phyloP scores from a whole-genome alignment of 2,797 vertebrate genomes.

The Mus minutoides region DNA sequence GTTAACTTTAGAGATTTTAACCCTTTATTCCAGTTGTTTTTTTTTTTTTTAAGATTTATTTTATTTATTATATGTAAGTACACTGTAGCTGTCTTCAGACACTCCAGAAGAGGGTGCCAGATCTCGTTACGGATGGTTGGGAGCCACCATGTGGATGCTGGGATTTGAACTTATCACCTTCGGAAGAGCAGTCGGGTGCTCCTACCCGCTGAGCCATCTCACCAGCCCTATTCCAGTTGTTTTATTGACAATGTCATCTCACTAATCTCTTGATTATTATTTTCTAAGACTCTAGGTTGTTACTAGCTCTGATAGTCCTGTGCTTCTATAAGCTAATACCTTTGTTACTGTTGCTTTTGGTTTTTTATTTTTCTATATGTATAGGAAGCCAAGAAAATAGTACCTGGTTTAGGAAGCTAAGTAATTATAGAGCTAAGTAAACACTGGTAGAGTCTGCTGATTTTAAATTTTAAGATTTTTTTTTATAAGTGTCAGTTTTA shows the following conservation, averaged over 20 bases:
- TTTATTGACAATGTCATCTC: slow-evolving; percentile 41
- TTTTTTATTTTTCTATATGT: background rate
- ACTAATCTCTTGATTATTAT: slow-evolving; percentile 46
- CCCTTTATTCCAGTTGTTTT: background rate
- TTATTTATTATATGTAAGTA: no score
- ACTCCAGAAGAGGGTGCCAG: no score
- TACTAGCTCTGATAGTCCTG: background rate
- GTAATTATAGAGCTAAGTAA: slow-evolving; percentile 42
- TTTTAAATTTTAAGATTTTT: background rate
- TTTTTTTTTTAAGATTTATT: no score
- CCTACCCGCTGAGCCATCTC: no score
- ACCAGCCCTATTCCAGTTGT: background rate
- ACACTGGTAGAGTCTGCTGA: background rate
- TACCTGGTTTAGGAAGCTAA: slow-evolving; percentile 45
- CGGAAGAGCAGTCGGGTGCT: no score
- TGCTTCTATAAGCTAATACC: background rate
- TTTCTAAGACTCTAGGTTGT: slow-evolving; percentile 10
- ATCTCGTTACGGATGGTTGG: no score
- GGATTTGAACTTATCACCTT: no score
- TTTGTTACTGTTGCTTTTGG: slow-evolving; percentile 20
- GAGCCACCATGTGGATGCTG: no score
- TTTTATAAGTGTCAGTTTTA: slow-evolving; percentile 31
- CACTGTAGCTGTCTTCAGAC: no score
- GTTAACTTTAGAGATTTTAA: slow-evolving; percentile 5
- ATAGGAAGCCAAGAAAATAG: slow-evolving; percentile 42